Evolutionary conservation across 2,113 vertebrate species (phyloP), one percentile per base, ranked within the genome.

Genomic region (Salvelinus namaycush): DNA sequence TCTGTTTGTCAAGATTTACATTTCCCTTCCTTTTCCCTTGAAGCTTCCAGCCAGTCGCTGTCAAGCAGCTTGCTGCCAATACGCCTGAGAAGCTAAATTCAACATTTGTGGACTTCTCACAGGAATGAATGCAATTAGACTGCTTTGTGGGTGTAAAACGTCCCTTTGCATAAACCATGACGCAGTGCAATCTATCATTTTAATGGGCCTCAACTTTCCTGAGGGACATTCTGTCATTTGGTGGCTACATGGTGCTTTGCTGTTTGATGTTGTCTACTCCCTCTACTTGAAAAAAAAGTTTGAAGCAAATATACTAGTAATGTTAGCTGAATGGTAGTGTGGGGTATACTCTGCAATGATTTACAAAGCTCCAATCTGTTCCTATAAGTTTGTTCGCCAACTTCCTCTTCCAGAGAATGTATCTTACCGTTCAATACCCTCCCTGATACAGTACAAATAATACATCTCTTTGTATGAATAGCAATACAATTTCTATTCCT

Each of bases 1-100:
- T 89, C 89, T 91, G 89, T 93, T 92, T 90, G 90, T 92, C 90
- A 91, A 87, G 89, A 92, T 91, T 92, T 91, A 87, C 87, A 89
- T 88, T 92, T 74, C 60, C 48, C 24, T 87, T 81, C 76, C 73
- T 84, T 86, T 82, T 74, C 70, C 81, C 84, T 77, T 73, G 81
- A 62, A 84, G 89, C 87, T 18, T 54, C 51, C 82, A 89, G 87
- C 90, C 89, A 84, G 90, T 89, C 86, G 84, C 88, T 87, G 90
- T 91, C 90, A 86, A 74, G 81, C 86, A 89, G 87, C 86, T 84
- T 83, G 88, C 86, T 89, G 89, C 90, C 89, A 93, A 90, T 83
- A 89, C 81, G 89, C 91, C 81, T 20, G 86, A 90, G 85, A 90
- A 86, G 86, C 81, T 80, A 87, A 87, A 90, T 86, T 87, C 87